These are phyloP conservation scores for Entelurus aequoreus DNA, from an alignment of 2,113 vertebrate genomes.

Conservation along the genomic window DNA sequence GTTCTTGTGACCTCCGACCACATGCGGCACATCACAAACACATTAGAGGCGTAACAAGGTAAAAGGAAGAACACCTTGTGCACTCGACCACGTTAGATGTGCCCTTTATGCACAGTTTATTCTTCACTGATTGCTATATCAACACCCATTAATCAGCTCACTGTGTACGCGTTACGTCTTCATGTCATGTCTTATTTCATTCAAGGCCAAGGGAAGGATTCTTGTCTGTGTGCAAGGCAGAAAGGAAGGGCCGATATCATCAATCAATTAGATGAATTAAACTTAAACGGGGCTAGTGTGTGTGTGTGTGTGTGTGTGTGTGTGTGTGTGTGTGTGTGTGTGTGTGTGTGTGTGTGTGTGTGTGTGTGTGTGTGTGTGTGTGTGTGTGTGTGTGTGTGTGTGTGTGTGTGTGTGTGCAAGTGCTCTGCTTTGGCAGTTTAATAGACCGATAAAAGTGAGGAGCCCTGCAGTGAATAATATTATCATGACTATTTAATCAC, in stretches of 20 bases:
- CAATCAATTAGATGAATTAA: conserved; percentile 20
- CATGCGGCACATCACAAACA: conserved; percentile 23
- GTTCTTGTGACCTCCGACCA: conserved; percentile 1
- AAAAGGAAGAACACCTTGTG: conserved; percentile 9
- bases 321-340: neutral
- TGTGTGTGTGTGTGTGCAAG: neutral
- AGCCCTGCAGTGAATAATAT: neutral
- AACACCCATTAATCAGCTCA: conserved; percentile 36
- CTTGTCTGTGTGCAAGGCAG: conserved; percentile 11
- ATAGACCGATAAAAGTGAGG: neutral
- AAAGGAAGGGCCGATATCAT: conserved; percentile 11
- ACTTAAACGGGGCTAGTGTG: conserved; percentile 2
- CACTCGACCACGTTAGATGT: conserved; percentile 20
- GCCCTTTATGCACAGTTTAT: conserved; percentile 31
- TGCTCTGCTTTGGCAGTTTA: neutral
- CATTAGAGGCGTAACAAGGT: conserved; percentile 6
- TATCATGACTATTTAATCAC: neutral
- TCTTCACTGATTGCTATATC: conserved; percentile 35
- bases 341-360: no score
- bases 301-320: neutral
- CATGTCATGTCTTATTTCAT: conserved; percentile 29
- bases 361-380: no score
- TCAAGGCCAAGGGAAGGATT: conserved; percentile 33
- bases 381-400: neutral
- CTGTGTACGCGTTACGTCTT: conserved; percentile 37